Evolutionary conservation across 2,113 vertebrate genomes (phyloP).

Genomic region (Chionodraco myersi): DNA sequence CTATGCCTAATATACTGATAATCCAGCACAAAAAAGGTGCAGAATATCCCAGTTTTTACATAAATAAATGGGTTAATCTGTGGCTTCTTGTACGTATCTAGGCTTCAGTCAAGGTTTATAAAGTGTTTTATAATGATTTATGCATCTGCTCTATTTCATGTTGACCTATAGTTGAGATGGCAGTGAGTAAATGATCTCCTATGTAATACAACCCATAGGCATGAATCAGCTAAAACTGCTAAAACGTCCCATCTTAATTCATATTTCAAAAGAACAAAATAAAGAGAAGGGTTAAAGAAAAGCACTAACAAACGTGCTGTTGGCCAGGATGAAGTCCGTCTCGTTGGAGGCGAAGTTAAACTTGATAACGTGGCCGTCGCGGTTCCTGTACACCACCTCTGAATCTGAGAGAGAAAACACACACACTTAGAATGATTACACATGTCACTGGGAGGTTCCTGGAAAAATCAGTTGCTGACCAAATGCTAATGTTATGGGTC

Average conservation of each 20-base stretch:
- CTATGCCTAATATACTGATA: background rate
- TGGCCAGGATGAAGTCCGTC: constrained; percentile 90
- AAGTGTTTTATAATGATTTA: background rate
- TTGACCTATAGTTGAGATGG: background rate
- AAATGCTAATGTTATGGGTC: no score
- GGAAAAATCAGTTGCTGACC: no score
- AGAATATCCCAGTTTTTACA: no score
- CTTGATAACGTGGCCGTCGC: constrained; percentile 91
- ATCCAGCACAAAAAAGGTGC: background rate
- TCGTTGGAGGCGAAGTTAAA: constrained; percentile 90
- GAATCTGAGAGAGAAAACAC: constrained; percentile 82
- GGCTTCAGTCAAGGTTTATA: background rate
- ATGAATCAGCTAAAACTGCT: no score
- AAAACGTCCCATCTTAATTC: no score
- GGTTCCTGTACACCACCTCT: constrained; percentile 91
- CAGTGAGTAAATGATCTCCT: background rate
- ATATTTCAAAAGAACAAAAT: background rate
- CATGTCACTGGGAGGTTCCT: no score
- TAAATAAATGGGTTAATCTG: background rate
- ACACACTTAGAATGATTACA: no score
- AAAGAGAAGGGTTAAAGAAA: accelerated
- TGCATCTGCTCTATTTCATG: background rate
- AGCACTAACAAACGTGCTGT: constrained; percentile 91
- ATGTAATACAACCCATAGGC: no score
- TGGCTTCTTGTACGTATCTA: background rate